These are phyloP conservation scores for Mythimna impura DNA, from an alignment of 2,888 invertebrate species.

Conservation along the genomic window DNA sequence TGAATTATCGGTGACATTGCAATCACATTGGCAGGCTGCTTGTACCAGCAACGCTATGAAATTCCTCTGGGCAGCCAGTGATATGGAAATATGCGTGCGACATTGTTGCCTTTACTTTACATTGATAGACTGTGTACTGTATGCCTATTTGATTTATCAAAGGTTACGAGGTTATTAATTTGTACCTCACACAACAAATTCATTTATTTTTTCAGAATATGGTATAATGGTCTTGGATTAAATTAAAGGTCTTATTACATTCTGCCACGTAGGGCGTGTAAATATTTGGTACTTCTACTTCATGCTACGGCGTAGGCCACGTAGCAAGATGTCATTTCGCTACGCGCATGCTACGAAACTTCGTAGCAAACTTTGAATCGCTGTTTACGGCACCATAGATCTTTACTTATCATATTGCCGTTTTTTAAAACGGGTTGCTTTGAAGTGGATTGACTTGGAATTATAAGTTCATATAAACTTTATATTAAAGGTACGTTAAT, in stretches of 20 bases:
- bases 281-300: too few relatives aligned
- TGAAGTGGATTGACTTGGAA: too few relatives aligned
- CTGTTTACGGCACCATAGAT: too few relatives aligned
- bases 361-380: neutral
- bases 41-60: neutral
- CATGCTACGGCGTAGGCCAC: constrained; percentile 29
- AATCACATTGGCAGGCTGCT: constrained; percentile 5
- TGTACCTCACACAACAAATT: too few relatives aligned
- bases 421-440: too few relatives aligned
- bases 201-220: too few relatives aligned
- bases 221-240: too few relatives aligned
- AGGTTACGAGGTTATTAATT: neutral
- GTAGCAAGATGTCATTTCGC: constrained; percentile 12
- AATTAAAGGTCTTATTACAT: too few relatives aligned
- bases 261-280: too few relatives aligned
- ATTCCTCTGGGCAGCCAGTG: neutral
- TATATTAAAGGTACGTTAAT: too few relatives aligned
- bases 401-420: too few relatives aligned
- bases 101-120: neutral
- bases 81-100: neutral
- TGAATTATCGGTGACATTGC: constrained; percentile 24
- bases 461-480: too few relatives aligned
- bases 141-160: neutral
- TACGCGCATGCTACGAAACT: constrained; percentile 29
- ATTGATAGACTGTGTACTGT: neutral